Percentiles rank a stretch among this genome's conserved stretches.
These are phyloP conservation scores for Pseudomyrmex flavicornis DNA, from an alignment of 1,140 invertebrate genomes.

Conservation along the genomic window DNA sequence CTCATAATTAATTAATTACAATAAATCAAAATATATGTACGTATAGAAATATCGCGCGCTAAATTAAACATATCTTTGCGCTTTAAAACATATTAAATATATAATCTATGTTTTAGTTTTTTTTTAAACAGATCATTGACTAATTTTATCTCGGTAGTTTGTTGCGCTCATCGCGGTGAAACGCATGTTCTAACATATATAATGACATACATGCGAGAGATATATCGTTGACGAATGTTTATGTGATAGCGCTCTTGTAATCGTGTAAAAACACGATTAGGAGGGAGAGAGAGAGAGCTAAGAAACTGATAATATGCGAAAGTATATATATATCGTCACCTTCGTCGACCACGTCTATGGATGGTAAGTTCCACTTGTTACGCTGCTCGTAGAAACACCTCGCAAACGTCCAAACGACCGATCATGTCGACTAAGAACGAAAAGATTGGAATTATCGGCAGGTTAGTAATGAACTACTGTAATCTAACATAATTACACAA, in stretches of 20 bases:
- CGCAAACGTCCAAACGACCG: neutral
- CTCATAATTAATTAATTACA: too few relatives aligned
- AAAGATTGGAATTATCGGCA: slow-evolving; percentile 89
- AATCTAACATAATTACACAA: neutral
- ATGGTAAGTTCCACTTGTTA: slow-evolving; percentile 14
- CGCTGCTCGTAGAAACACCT: neutral
- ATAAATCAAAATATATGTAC: too few relatives aligned
- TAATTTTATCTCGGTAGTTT: too few relatives aligned
- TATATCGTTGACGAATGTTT: neutral
- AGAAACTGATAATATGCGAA: slow-evolving; percentile 14
- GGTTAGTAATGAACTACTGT: slow-evolving; percentile 78
- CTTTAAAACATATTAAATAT: too few relatives aligned
- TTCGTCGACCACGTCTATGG: neutral
- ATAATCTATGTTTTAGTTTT: too few relatives aligned
- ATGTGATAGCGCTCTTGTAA: neutral
- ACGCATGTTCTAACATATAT: too few relatives aligned
- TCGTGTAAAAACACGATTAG: neutral
- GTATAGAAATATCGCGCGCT: too few relatives aligned
- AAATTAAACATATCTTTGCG: too few relatives aligned
- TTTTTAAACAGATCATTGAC: too few relatives aligned
- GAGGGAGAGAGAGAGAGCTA: slow-evolving; percentile 7
- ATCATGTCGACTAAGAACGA: slow-evolving; percentile 82
- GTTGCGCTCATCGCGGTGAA: too few relatives aligned
- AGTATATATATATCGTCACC: slow-evolving; percentile 24
- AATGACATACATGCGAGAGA: too few relatives aligned